Base-by-base conservation (phyloP, 64 coral and sea anemone genomes). In the Orbicella faveolata region DNA sequence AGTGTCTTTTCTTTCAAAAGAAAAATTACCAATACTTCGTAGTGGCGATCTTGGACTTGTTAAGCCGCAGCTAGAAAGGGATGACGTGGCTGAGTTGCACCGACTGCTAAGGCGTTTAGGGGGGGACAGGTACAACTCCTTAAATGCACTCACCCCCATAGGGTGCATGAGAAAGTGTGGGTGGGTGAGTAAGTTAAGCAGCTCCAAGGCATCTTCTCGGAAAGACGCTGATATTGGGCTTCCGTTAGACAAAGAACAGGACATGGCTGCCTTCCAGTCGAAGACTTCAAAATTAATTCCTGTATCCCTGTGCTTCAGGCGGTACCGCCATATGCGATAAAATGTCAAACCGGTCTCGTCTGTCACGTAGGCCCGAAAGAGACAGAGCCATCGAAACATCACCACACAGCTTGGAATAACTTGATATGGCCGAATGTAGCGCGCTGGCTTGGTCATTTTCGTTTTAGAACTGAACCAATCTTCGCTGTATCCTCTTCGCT, bases 211-310 rank as follows among this genome's bases (percentile, higher is more conserved):
- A 80, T 95, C 96, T 14, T 98, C 91, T 36, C 63, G 88, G 85
- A 90, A 98, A 35, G 88, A 41, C 33, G 20, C 64, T 64, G 89
- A 83, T 16, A 86, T 65, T 21, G 96, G 96, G 36, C 93, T 92
- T 6, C 96, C 96, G 26, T 95, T 95, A 0, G 90, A 92, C 16
- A 98, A 79, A 6, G 77, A 95, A 63, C 90, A 95, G 0, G 94
- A 95, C 96, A 98, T 98, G 9, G 96, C 96, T 1, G 96, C 96
- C 36, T 98, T 98, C 96, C 96, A 98, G 69, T 98, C 96, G 75
- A 75, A 98, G 26, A 95, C 57, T 68, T 98, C 96, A 88, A 98
- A 98, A 53, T 95, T 80, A 30, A 98, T 68, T 44, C 94, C 91
- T 1, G 91, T 98, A 20, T 75, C 81, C n/a, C 72, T 87, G 66